These are phyloP conservation scores for Selene dorsalis DNA, from an alignment of 2,797 vertebrate species.

Conservation along the genomic window DNA sequence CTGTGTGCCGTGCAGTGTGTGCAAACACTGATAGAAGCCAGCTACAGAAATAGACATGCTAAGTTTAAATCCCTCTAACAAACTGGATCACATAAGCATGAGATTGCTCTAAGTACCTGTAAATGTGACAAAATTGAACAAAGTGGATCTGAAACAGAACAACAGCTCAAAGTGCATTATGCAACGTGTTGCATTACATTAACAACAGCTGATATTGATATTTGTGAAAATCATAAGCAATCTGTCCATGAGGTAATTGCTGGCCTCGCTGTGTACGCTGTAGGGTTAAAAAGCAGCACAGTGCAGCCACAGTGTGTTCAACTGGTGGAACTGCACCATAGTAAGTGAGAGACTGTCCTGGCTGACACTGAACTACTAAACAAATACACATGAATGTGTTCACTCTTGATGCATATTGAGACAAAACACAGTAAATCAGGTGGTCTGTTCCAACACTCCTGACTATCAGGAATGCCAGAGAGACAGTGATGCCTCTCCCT, in stretches of 20 bases:
- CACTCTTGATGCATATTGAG: neutral
- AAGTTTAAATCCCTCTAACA: constrained; percentile 52
- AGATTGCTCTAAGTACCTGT: neutral
- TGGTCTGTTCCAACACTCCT: neutral
- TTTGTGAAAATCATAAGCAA: constrained; percentile 15
- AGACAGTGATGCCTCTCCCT: constrained; percentile 7
- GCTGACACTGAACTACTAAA: neutral
- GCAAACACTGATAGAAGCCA: constrained; percentile 36
- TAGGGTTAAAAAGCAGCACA: constrained; percentile 22
- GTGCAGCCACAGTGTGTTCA: constrained; percentile 77
- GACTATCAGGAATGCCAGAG: constrained; percentile 23
- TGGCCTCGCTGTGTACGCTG: neutral
- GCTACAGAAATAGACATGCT: constrained; percentile 61
- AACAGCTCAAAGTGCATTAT: neutral
- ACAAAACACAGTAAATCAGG: constrained; percentile 18
- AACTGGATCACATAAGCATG: constrained; percentile 34
- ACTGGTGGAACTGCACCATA: constrained; percentile 53
- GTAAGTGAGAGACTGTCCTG: neutral
- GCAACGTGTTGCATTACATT: constrained; percentile 19
- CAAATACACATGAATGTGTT: neutral
- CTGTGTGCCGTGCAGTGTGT: neutral
- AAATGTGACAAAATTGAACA: constrained; percentile 27
- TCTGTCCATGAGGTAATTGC: neutral
- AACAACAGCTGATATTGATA: constrained; percentile 37
- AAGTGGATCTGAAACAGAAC: constrained; percentile 14